A percentile compares a stretch with the other conserved stretches of the same genome.
Evolutionary conservation across 2,113 vertebrate genomes (phyloP).

Genomic region (Entomyzon cyanotis): DNA sequence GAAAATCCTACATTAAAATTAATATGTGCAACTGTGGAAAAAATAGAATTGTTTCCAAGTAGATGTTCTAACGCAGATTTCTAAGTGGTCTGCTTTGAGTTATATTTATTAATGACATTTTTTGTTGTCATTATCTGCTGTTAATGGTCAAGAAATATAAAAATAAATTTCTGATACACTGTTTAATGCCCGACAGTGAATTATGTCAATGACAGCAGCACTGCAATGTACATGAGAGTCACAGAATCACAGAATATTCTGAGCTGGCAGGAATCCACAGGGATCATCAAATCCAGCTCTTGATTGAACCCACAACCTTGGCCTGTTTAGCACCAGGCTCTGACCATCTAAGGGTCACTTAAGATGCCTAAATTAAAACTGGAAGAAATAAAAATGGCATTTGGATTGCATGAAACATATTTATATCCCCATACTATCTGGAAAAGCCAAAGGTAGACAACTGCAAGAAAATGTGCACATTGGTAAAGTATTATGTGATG

Average conservation of each 20-base stretch:
- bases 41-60: neutral
- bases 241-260: neutral
- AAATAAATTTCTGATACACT: neutral
- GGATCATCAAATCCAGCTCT: neutral
- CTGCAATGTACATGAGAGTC: neutral
- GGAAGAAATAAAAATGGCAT: neutral
- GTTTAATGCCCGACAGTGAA: neutral
- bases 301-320: neutral
- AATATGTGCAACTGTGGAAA: neutral
- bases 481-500: neutral
- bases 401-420: neutral
- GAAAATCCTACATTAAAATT: conserved; percentile 1
- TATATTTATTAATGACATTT: neutral
- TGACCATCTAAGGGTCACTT: neutral
- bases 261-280: neutral
- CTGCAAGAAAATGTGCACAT: neutral
- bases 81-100: neutral
- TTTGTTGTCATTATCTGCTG: neutral
- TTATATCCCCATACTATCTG: rapidly evolving
- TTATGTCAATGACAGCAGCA: neutral
- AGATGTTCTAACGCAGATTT: neutral
- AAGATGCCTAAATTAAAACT: neutral
- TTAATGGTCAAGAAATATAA: neutral
- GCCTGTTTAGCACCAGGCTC: neutral
- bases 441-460: neutral